These are phyloP conservation scores for Pocillopora damicornis DNA, from an alignment of 64 coral and sea anemone species.

Conservation along the genomic window DNA sequence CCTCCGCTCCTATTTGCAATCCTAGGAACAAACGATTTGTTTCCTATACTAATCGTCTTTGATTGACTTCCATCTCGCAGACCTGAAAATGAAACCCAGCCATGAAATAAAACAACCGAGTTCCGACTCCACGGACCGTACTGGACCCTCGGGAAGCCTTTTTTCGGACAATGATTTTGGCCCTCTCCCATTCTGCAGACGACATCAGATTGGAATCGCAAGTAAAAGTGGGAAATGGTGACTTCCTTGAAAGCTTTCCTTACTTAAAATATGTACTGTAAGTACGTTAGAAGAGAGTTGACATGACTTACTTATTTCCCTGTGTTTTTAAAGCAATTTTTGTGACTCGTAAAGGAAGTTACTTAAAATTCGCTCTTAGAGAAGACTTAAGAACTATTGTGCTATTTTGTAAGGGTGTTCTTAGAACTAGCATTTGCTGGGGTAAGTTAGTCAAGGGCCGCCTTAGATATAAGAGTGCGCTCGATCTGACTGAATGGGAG, in stretches of 20 bases:
- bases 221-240: constrained; percentile 91
- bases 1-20: too few species aligned
- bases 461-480: too few species aligned
- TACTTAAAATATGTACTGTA: background rate
- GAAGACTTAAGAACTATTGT: too few species aligned
- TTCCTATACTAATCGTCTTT: background rate
- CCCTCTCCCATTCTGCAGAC: constrained; percentile 26
- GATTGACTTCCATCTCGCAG: constrained; percentile 17
- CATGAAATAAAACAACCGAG: background rate
- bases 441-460: too few species aligned
- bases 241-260: background rate
- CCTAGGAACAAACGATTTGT: too few species aligned
- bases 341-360: too few species aligned
- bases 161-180: constrained; percentile 6
- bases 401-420: too few species aligned
- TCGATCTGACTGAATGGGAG: background rate
- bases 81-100: constrained; percentile 35
- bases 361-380: too few species aligned
- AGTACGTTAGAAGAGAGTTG: background rate
- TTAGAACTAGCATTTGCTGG: too few species aligned
- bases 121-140: background rate
- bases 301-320: background rate
- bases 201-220: constrained; percentile 46
- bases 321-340: too few species aligned
- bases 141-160: background rate